These are phyloP conservation scores for Mungos mungo DNA, from an alignment of 2,113 vertebrate genomes.

Conservation along the genomic window DNA sequence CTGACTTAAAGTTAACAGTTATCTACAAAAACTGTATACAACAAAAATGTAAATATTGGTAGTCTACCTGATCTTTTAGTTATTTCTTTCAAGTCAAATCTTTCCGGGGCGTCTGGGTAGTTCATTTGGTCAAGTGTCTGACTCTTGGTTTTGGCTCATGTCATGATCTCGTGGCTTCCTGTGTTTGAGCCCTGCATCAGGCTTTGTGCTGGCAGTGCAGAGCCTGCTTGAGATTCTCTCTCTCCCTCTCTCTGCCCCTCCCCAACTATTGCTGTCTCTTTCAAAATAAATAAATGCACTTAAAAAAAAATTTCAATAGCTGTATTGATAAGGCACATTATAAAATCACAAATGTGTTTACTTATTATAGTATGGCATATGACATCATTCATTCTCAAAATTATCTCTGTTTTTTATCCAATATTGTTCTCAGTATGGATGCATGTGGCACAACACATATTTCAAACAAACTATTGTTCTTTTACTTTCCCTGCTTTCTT, in stretches of 20 bases:
- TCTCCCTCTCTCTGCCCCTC: no score
- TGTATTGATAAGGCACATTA: background rate
- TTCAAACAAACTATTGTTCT: background rate
- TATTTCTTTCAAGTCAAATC: background rate
- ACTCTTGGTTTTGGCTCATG: no score
- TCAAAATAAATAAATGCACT: no score
- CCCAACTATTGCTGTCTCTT: no score
- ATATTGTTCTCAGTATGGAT: background rate
- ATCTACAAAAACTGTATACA: background rate
- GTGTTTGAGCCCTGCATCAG: no score
- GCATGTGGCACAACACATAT: background rate
- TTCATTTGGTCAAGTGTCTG: no score
- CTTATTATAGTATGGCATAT: background rate
- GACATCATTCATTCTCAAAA: background rate
- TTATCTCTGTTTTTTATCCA: background rate
- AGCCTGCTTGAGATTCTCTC: no score
- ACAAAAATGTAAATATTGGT: background rate
- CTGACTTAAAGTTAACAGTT: background rate
- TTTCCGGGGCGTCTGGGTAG: background rate
- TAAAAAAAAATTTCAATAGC: background rate
- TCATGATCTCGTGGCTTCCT: no score
- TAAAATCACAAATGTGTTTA: background rate
- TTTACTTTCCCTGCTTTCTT: background rate
- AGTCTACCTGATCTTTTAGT: background rate
- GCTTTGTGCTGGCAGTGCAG: no score